These are phyloP conservation scores for Mamestra configurata DNA, from an alignment of 1,140 invertebrate genomes.

Conservation along the genomic window DNA sequence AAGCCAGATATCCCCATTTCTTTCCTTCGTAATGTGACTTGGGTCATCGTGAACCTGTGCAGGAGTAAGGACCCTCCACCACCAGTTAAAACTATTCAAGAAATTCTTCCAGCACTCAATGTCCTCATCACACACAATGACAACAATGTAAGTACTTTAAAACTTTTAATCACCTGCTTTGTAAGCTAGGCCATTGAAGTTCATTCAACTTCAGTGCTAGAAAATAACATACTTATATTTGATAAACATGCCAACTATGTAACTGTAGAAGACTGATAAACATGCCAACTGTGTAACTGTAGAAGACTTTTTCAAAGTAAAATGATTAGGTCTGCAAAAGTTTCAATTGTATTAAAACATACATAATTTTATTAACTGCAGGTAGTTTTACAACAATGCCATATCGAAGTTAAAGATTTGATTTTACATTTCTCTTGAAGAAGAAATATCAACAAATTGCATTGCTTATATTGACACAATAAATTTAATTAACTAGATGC, in stretches of 20 bases:
- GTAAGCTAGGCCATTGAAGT: constrained; percentile 5
- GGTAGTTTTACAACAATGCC: too few species aligned
- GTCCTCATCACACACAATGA: constrained; percentile 98
- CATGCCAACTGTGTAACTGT: too few species aligned
- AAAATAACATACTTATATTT: not conserved
- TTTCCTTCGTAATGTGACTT: constrained; percentile 98
- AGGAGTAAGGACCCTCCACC: constrained; percentile 98
- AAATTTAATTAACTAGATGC: too few species aligned
- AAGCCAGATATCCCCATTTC: constrained; percentile 97
- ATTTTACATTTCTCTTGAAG: too few species aligned
- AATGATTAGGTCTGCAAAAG: not conserved
- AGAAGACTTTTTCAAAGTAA: too few species aligned
- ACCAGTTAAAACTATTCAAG: constrained; percentile 94
- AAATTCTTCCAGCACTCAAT: constrained; percentile 98
- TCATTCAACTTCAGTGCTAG: constrained; percentile 6
- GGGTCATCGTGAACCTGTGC: constrained; percentile 99
- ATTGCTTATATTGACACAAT: too few species aligned
- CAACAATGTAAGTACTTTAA: constrained; percentile 94
- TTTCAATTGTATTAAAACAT: not conserved
- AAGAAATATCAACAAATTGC: too few species aligned
- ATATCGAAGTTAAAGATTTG: too few species aligned
- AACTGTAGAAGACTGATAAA: too few species aligned
- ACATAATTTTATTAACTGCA: too few species aligned
- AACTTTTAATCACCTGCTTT: not conserved
- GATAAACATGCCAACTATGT: not conserved